These are phyloP conservation scores for Plebejus argus DNA, from an alignment of 2,888 invertebrate genomes.

Conservation along the genomic window DNA sequence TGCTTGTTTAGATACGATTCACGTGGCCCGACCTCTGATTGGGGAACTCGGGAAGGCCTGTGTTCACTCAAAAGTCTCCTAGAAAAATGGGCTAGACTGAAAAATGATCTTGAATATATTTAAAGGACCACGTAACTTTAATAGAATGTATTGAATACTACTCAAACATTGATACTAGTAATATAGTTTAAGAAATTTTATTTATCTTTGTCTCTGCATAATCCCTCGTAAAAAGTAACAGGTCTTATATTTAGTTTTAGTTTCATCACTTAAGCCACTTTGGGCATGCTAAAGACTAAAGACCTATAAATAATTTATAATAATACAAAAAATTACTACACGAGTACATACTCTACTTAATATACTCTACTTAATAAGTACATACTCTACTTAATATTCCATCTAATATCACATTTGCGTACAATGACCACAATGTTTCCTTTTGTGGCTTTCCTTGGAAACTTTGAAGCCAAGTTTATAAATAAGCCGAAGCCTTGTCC, in stretches of 20 bases:
- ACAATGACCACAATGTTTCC: constrained; percentile 19
- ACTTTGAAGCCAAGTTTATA: constrained; percentile 17
- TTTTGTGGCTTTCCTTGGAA: constrained; percentile 10
- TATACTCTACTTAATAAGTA: background rate
- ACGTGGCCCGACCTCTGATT: background rate
- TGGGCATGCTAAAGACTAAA: no score
- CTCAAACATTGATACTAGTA: no score
- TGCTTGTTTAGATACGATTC: constrained; percentile 21
- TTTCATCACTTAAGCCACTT: no score
- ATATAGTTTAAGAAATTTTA: no score
- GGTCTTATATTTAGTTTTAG: no score
- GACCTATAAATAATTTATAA: no score
- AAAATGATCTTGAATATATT: background rate
- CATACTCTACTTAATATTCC: background rate
- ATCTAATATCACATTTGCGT: background rate
- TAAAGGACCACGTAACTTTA: background rate
- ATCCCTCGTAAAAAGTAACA: no score
- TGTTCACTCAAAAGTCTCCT: background rate
- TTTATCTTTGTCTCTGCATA: background rate
- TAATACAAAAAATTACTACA: background rate
- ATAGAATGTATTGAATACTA: no score
- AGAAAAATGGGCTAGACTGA: background rate
- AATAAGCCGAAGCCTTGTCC: constrained; percentile 34
- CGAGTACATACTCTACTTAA: background rate
- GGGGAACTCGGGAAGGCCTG: background rate